Percentiles rank a stretch among this genome's conserved stretches.
phyloP scores from a whole-genome alignment of 2,888 invertebrate genomes.

The Melangyna quadrimaculata region DNA sequence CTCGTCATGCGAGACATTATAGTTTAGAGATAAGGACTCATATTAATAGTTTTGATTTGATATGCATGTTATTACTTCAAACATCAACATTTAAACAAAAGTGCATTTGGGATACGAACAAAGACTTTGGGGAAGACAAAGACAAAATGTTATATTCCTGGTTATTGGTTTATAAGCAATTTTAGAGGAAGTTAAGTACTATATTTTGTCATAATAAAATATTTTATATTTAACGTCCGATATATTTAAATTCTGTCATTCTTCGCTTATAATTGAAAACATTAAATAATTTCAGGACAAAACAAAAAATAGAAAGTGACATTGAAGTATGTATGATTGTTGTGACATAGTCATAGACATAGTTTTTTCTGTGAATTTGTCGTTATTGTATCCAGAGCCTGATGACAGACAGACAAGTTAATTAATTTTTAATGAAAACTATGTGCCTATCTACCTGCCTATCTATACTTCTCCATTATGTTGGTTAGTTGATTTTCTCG shows the following conservation, averaged over 20 bases:
- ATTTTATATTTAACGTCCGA: not conserved
- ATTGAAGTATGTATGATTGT: no score
- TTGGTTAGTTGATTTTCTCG: not conserved
- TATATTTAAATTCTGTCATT: not conserved
- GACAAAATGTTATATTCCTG: no score
- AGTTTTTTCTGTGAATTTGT: not conserved
- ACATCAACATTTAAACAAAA: no score
- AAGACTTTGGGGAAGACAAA: no score
- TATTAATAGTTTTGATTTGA: no score
- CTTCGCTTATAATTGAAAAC: not conserved
- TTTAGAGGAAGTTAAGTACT: not conserved
- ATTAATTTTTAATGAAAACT: conserved; percentile 36
- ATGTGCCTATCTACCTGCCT: not conserved
- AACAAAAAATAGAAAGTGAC: not conserved
- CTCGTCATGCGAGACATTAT: no score
- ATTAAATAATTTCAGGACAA: not conserved
- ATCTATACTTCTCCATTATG: not conserved
- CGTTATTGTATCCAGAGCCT: not conserved
- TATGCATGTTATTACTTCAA: no score
- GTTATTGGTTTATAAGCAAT: no score
- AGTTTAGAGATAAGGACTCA: no score
- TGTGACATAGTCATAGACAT: not conserved
- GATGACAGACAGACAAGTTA: conserved; percentile 31
- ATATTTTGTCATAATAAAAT: not conserved
- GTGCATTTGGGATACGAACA: no score